Percentiles rank a stretch among this genome's conserved stretches.
These are phyloP conservation scores for Patella ulyssiponensis DNA, from an alignment of 2,888 invertebrate species.

Conservation along the genomic window DNA sequence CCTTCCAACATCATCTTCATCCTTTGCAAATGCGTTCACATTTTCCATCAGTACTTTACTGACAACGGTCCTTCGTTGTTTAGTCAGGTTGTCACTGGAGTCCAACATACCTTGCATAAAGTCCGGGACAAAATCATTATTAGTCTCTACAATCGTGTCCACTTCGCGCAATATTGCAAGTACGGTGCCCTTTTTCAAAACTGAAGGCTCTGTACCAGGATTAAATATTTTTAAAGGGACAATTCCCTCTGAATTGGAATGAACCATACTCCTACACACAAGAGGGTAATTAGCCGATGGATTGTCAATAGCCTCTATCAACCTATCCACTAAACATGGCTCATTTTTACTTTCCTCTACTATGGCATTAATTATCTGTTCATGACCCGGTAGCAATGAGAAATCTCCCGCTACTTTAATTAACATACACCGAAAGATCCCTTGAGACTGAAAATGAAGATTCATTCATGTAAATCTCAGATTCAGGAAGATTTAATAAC, in stretches of 20 bases:
- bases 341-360: not conserved
- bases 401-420: not conserved
- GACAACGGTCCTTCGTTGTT: no score
- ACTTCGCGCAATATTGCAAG: no score
- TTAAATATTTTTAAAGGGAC: not conserved
- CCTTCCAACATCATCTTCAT: not conserved
- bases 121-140: no score
- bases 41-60: not conserved
- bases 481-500: not conserved
- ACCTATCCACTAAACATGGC: no score
- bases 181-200: no score
- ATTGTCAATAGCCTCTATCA: no score
- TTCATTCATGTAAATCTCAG: not conserved
- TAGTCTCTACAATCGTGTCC: no score
- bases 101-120: no score
- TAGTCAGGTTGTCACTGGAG: no score
- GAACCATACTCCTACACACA: not conserved
- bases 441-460: not conserved
- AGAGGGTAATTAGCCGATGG: not conserved
- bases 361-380: not conserved
- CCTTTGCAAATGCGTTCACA: no score
- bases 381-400: not conserved
- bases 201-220: not conserved
- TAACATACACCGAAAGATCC: not conserved
- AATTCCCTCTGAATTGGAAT: not conserved